phyloP scores from a whole-genome alignment of 2,888 invertebrate genomes.

The Tenodera sinensis region DNA sequence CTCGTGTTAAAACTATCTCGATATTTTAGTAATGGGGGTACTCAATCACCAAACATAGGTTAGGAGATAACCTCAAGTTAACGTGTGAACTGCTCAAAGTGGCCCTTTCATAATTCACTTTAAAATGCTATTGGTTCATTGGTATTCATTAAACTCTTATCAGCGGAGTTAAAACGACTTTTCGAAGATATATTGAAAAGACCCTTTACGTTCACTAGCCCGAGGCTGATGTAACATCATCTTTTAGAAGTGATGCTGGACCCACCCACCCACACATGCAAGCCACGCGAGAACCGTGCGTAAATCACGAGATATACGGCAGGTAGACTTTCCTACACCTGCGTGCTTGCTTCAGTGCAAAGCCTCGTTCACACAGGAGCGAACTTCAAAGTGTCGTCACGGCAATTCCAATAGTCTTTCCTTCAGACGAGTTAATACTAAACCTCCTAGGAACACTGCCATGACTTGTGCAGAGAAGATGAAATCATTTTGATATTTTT shows the following conservation, averaged over 20 bases:
- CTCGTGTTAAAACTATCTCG: not conserved
- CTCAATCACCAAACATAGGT: not conserved
- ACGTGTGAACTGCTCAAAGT: not conserved
- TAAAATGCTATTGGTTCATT: not conserved
- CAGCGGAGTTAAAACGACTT: not conserved
- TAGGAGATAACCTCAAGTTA: not conserved
- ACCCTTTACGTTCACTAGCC: not conserved
- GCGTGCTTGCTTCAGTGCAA: not conserved
- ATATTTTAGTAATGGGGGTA: not conserved
- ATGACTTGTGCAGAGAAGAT: no score
- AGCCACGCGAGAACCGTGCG: not conserved
- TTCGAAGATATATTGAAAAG: not conserved
- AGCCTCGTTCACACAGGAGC: not conserved
- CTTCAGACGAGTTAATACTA: no score
- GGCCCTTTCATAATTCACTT: not conserved
- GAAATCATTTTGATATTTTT: no score
- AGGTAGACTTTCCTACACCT: constrained; percentile 12
- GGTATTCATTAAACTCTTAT: not conserved
- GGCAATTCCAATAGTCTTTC: no score
- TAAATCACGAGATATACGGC: not conserved
- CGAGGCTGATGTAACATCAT: not conserved
- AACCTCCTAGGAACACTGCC: no score
- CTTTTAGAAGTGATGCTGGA: not conserved
- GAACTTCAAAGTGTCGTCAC: not conserved
- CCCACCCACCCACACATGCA: not conserved